Base-by-base conservation (phyloP, 2,113 vertebrate genomes). In the Heteronetta atricapilla region DNA sequence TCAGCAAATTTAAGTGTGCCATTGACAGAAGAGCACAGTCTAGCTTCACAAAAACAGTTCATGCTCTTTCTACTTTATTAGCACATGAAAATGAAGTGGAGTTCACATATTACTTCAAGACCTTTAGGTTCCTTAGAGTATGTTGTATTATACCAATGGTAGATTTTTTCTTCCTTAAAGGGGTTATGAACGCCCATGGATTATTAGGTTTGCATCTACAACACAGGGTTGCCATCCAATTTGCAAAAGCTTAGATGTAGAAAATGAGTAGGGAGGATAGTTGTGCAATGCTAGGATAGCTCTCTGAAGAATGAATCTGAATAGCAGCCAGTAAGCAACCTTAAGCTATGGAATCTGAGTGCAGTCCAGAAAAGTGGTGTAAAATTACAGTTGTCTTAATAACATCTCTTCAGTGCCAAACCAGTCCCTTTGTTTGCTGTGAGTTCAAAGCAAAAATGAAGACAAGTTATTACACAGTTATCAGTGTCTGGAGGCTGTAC, bases 321-420 rank as follows among this genome's bases (percentile, higher is more conserved):
- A 40, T 34, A 90, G 83, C 72, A 82, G 83, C 73, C 80, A 44
- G 40, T 69, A 90, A 64, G 44, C 40, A 89, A 62, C 63, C 31
- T 62, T 80, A 82, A 79, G 70, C 72, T 73, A 26, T 66, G 80
- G 90, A 88, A 77, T 92, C 50, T 81, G 81, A 95, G 40, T 58
- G 29, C 1, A 0, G 73, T 56, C 36, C 56, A 72, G 77, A 86
- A 89, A 72, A 25, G 36, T 50, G 52, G 73, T 83, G 17, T 81
- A 46, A 89, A 92, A 78, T 94, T 78, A 89, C 77, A 78, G 50
- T 84, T 89, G 70, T 70, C 38, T 88, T 92, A 86, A 88, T 90
- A 83, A 56, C n/a, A 92, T 69, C n/a, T 92, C 50, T 38, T 94
- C 17, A 16, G 40, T 50, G 36, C 56, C 73, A 68, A 90, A 38